Evolutionary conservation across 2,888 invertebrate genomes (phyloP), one percentile per base, ranked within the genome.

Genomic region (Exocentrus adspersus): DNA sequence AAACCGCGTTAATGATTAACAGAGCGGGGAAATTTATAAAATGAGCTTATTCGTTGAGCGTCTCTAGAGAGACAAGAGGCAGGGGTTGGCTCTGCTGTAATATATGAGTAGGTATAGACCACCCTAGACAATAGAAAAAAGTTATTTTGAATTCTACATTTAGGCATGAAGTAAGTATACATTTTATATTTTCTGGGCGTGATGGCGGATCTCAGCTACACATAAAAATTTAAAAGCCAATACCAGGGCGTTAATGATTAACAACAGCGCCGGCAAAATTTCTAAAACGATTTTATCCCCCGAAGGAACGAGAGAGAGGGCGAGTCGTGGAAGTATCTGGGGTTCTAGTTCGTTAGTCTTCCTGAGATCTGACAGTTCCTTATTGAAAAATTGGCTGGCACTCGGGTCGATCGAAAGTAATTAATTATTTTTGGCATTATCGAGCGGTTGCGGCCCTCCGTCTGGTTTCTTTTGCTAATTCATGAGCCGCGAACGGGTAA

Each of bases 371-470:
- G 80, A 80, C 80, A 80, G 80, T 75, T 79, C 75, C 79, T 80
- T 80, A 87, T 87, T 87, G 85, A 87, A 86, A 86, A 86, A 86
- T 85, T 86, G 85, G 85, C 85, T 83, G 85, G 84, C 85, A 86
- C 85, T 86, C 83, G 85, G 86, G 85, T 76, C 77, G 87, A 87
- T 87, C 87, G 86, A 87, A 86, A 86, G 87, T 88, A 88, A 88
- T 88, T 88, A 88, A 88, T 88, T 88, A 88, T 88, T 88, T 88
- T 88, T 87, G 88, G 87, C 88, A 86, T 88, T 87, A 88, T 88
- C 87, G 87, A 87, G 83, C 85, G 84, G 63, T 56, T 42, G 56
- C 60, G 56, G 58, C 32, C 32, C 62, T 60, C 79, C 79, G 79
- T 86, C 87, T 86, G 87, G 86, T 67, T 87, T 86, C 86, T 87